Percentiles rank a stretch among this genome's conserved stretches.
These are phyloP conservation scores for Cyphomyrus plagiostoma DNA, from an alignment of 2,113 vertebrate species.

Conservation along the genomic window DNA sequence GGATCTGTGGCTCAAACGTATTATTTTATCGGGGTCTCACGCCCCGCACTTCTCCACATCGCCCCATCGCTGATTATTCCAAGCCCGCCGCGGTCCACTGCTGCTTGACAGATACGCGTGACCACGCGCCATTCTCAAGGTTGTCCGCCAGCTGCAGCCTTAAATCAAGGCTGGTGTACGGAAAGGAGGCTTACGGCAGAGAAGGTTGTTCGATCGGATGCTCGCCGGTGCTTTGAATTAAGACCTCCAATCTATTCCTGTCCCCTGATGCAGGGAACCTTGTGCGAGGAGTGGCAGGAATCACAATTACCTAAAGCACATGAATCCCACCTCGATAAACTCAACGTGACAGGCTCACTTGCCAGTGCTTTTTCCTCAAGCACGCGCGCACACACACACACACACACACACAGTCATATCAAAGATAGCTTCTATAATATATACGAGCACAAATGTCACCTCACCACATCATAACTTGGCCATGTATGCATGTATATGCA, in stretches of 20 bases:
- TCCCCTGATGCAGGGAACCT: neutral
- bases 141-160: neutral
- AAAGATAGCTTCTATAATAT: neutral
- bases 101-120: neutral
- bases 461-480: neutral
- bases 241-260: constrained; percentile 17
- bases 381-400: neutral
- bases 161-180: constrained; percentile 9
- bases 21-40: neutral
- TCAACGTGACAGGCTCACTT: neutral
- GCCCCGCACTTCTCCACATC: neutral
- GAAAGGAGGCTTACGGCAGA: neutral
- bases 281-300: neutral
- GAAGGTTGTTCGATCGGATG: neutral
- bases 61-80: neutral
- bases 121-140: neutral
- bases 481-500: neutral
- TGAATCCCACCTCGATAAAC: neutral
- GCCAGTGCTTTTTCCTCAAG: neutral
- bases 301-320: constrained; percentile 14
- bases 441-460: neutral
- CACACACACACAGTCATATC: neutral
- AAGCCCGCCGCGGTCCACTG: neutral
- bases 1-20: neutral
- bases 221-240: constrained; percentile 8